Evolutionary conservation across 2,888 invertebrate genomes (phyloP).

Genomic region (Platypus cylindrus): DNA sequence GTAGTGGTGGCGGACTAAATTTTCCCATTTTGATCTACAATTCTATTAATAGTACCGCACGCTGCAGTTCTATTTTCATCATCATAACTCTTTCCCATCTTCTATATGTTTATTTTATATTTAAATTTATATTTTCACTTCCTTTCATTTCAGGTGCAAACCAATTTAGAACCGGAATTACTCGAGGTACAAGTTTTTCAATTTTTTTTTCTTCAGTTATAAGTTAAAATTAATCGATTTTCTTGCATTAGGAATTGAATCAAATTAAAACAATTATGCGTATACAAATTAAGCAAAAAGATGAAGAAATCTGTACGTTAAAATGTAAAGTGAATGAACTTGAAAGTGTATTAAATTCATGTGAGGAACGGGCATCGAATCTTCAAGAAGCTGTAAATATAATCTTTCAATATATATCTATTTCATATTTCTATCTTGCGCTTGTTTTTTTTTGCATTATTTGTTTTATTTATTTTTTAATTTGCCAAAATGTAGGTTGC

Average conservation of each 20-base stretch:
- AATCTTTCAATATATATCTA: conserved; percentile 2
- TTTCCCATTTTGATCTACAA: too few relatives aligned
- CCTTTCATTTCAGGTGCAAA: conserved; percentile 16
- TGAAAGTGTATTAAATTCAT: conserved; percentile 23
- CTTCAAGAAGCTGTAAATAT: conserved; percentile 30
- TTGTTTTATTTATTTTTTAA: background rate
- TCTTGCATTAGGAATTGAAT: conserved; percentile 15
- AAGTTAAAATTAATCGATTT: background rate
- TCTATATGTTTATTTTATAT: conserved; percentile 5
- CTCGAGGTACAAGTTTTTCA: conserved; percentile 7
- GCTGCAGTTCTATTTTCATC: background rate
- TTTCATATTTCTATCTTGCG: background rate
- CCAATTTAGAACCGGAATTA: conserved; percentile 10
- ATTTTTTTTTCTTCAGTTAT: too few relatives aligned
- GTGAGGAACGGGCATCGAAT: conserved; percentile 27
- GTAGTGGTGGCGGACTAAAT: too few relatives aligned
- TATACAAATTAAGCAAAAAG: conserved; percentile 20
- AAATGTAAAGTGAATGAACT: conserved; percentile 27
- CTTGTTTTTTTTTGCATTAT: background rate
- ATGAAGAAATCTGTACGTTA: conserved; percentile 24
- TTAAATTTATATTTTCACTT: conserved; percentile 8
- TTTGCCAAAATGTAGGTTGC: conserved; percentile 26
- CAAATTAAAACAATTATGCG: conserved; percentile 16
- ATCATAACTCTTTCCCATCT: background rate
- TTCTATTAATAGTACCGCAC: conserved; percentile 4